Conservation (phyloP, 2,113 vertebrate genomes). For the Podiceps cristatus region DNA sequence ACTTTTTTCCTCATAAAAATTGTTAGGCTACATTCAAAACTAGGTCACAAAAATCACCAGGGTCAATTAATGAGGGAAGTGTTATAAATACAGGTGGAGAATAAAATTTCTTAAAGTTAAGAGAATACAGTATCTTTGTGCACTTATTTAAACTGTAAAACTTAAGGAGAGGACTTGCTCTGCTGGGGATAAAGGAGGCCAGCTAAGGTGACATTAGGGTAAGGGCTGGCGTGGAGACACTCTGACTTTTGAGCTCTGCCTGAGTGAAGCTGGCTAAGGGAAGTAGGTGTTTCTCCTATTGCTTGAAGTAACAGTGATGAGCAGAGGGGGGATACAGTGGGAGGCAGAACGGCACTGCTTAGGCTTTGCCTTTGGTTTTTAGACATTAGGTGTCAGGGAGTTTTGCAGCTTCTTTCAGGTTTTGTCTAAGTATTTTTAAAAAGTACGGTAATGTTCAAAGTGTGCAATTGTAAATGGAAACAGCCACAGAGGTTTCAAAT, state of each 20-base stretch:
- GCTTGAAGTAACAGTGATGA: fast-evolving
- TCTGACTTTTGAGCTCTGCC: not conserved
- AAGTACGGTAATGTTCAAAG: not conserved
- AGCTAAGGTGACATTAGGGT: not conserved
- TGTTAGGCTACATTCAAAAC: not conserved
- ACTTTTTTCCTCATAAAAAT: not conserved
- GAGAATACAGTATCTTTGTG: not conserved
- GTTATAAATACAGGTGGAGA: not conserved
- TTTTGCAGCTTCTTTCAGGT: not conserved
- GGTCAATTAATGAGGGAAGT: not conserved
- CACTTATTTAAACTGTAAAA: not conserved
- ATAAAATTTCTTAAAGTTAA: not conserved
- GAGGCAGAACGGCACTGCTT: not conserved
- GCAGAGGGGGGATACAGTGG: fast-evolving
- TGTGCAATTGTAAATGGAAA: not conserved
- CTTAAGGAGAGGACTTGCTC: not conserved
- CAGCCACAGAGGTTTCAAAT: not conserved
- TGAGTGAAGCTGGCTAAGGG: not conserved
- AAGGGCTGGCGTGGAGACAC: not conserved
- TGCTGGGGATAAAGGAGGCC: not conserved
- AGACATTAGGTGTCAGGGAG: too few relatives aligned
- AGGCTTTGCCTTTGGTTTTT: fast-evolving
- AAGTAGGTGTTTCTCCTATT: not conserved
- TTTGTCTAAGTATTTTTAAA: not conserved
- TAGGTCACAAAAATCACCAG: not conserved